phyloP scores from a whole-genome alignment of 2,797 vertebrate genomes.

The Spea hammondii region DNA sequence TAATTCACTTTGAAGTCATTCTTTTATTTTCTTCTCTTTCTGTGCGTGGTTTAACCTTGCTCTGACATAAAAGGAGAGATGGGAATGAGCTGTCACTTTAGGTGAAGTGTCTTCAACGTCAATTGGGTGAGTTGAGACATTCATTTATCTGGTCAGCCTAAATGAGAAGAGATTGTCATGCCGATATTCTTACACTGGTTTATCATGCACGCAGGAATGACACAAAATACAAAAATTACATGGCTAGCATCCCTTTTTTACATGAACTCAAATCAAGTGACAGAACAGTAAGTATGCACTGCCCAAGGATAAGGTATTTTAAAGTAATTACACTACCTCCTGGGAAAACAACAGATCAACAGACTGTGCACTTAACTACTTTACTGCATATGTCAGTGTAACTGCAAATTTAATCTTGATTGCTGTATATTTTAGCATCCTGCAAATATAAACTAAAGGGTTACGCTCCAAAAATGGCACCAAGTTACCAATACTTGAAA shows the following conservation, averaged over 20 bases:
- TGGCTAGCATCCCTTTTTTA: not conserved
- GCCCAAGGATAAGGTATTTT: not conserved
- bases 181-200: conserved; percentile 22
- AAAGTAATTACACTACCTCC: not conserved
- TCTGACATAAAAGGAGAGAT: conserved; percentile 13
- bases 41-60: conserved; percentile 26
- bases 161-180: conserved; percentile 11
- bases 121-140: conserved; percentile 18
- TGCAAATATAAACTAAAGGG: too few relatives aligned
- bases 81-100: conserved; percentile 11
- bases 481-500: too few relatives aligned
- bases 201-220: conserved; percentile 18
- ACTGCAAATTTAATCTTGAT: too few relatives aligned
- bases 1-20: conserved; percentile 16
- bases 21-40: not conserved
- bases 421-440: too few relatives aligned
- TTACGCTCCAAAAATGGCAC: too few relatives aligned
- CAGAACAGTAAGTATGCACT: not conserved
- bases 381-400: too few relatives aligned
- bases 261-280: not conserved
- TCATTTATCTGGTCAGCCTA: not conserved
- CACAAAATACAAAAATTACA: conserved; percentile 21
- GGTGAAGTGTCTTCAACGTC: not conserved
- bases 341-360: not conserved
- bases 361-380: not conserved